Percentiles rank a stretch among this genome's conserved stretches.
Conservation (phyloP, 1,140 invertebrate species). For the Formica exsecta region DNA sequence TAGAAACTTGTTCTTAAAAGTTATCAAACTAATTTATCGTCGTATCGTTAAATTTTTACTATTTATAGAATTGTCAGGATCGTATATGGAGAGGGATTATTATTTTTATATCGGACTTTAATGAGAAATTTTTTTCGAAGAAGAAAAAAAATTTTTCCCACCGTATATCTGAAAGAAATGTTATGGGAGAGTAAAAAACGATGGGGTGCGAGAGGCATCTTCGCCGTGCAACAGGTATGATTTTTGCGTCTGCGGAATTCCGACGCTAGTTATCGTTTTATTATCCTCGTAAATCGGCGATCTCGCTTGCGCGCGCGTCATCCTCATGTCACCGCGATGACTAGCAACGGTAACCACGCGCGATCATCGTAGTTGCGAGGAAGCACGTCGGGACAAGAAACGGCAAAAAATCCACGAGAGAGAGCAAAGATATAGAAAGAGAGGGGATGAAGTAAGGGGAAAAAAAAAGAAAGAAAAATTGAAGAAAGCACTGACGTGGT, state of each 20-base stretch:
- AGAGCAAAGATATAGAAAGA: conserved; percentile 42
- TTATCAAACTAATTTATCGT: background rate
- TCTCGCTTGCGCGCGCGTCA: conserved; percentile 50
- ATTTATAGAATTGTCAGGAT: background rate
- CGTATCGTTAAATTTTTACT: background rate
- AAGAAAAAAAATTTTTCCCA: background rate
- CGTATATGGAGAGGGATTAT: background rate
- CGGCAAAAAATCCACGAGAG: conserved; percentile 35
- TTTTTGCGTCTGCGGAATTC: conserved; percentile 55
- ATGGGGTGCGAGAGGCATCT: conserved; percentile 12
- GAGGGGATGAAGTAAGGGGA: conserved; percentile 39
- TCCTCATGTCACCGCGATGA: conserved; percentile 56
- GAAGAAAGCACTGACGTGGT: conserved; percentile 50
- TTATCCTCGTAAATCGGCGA: conserved; percentile 58
- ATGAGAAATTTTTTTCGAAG: background rate
- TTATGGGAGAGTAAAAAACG: conserved; percentile 22
- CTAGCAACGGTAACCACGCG: conserved; percentile 38
- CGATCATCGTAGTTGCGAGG: conserved; percentile 4
- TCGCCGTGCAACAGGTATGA: conserved; percentile 50
- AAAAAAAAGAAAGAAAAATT: background rate
- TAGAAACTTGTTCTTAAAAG: background rate
- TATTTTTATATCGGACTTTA: background rate
- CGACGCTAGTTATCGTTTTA: conserved; percentile 61
- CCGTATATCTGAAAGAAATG: conserved; percentile 22
- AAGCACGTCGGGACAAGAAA: background rate